Percentiles rank a stretch among this genome's conserved stretches.
These are phyloP conservation scores for Antigone vipio DNA, from an alignment of 2,113 vertebrate species.

Conservation along the genomic window DNA sequence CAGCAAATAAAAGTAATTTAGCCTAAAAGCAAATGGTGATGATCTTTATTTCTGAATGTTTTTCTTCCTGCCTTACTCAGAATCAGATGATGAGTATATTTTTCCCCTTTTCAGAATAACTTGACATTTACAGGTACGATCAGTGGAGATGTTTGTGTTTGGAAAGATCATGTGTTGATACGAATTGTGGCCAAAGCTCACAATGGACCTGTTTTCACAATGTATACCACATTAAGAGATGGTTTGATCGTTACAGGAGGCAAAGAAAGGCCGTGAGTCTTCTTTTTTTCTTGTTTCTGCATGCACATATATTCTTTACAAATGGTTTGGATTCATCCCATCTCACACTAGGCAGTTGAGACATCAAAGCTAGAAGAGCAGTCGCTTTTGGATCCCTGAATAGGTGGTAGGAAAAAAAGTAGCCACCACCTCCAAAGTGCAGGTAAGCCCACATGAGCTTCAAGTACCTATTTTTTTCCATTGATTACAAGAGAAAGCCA, in stretches of 20 bases:
- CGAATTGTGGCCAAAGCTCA: constrained; percentile 98
- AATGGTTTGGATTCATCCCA: not conserved
- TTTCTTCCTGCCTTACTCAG: constrained; percentile 28
- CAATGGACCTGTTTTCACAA: constrained; percentile 96
- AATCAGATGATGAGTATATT: constrained; percentile 69
- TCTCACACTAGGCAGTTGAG: not conserved
- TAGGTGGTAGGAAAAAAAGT: not conserved
- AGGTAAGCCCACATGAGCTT: not conserved
- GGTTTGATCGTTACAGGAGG: constrained; percentile 97
- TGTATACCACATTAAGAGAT: constrained; percentile 96
- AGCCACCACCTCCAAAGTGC: not conserved
- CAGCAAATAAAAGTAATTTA: not conserved
- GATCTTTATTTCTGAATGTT: constrained; percentile 5
- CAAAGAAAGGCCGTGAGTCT: constrained; percentile 96
- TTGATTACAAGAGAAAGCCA: not conserved
- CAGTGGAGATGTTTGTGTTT: constrained; percentile 99
- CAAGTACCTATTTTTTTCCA: not conserved
- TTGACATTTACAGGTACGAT: constrained; percentile 99
- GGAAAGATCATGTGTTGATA: constrained; percentile 94
- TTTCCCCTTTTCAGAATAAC: constrained; percentile 95
- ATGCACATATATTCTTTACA: not conserved
- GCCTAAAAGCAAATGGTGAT: not conserved
- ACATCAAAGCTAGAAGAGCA: not conserved
- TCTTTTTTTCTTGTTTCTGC: not conserved
- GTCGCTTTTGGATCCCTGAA: not conserved